Percentiles rank a stretch among this genome's conserved stretches.
Evolutionary conservation across 2,113 vertebrate species (phyloP).

Genomic region (Eptesicus fuscus): DNA sequence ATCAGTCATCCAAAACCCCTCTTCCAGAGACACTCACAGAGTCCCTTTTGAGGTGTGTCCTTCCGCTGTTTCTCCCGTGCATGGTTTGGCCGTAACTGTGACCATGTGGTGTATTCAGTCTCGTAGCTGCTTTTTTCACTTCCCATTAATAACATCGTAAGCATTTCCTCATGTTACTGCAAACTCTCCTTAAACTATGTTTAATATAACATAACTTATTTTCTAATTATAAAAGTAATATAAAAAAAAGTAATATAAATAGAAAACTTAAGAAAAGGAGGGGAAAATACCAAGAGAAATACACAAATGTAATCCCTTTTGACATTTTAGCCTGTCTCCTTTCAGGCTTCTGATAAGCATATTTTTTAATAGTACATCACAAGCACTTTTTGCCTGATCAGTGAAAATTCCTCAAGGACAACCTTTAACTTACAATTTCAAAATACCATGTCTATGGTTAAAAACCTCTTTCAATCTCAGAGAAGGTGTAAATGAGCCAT

Average conservation of each 20-base stretch:
- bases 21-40: slow-evolving; percentile 47
- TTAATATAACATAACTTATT: not conserved
- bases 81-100: not conserved
- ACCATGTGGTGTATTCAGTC: not conserved
- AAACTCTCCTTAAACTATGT: not conserved
- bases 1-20: slow-evolving; percentile 56
- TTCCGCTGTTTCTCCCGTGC: not conserved
- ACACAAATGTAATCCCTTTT: not conserved
- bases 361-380: not conserved
- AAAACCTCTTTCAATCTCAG: not conserved
- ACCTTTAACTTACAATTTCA: not conserved
- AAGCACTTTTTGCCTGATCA: not conserved
- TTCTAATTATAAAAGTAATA: not conserved
- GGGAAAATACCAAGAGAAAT: not conserved
- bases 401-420: not conserved
- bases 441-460: not conserved
- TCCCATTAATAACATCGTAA: not conserved
- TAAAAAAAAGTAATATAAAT: not conserved
- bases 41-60: slow-evolving; percentile 56
- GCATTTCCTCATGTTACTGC: slow-evolving; percentile 23
- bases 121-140: not conserved
- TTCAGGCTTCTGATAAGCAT: not conserved
- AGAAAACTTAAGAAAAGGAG: not conserved
- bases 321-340: not conserved
- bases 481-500: not conserved